These are phyloP conservation scores for Myotis pilosus DNA, from an alignment of 2,797 vertebrate species.

Conservation along the genomic window DNA sequence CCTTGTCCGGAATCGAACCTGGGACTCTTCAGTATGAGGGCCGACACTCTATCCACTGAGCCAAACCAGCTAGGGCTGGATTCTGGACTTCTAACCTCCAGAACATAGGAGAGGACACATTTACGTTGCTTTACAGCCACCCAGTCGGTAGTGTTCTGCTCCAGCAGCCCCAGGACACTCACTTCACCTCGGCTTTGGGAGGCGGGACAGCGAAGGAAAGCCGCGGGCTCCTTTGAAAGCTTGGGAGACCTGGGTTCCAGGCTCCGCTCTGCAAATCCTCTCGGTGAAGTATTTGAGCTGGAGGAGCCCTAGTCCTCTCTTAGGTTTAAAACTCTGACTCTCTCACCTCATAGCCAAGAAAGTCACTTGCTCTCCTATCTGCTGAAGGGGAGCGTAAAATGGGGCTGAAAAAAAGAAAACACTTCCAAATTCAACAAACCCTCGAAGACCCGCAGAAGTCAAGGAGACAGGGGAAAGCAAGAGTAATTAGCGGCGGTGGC, in stretches of 20 bases:
- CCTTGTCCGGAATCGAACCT: no score
- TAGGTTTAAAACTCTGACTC: not conserved
- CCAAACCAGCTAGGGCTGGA: no score
- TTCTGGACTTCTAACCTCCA: not conserved
- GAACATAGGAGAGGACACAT: not conserved
- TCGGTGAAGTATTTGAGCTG: not conserved
- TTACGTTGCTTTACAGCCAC: not conserved
- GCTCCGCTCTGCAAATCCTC: not conserved
- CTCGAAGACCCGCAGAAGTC: not conserved
- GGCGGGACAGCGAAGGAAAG: not conserved
- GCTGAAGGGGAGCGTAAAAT: not conserved
- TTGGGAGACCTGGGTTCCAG: not conserved
- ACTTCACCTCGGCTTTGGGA: not conserved
- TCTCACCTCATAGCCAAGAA: not conserved
- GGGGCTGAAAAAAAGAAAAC: not conserved
- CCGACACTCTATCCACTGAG: no score
- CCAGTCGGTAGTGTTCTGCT: not conserved
- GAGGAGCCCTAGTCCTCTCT: not conserved
- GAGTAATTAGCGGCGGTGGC: not conserved
- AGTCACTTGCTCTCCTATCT: not conserved
- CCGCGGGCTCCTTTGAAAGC: not conserved
- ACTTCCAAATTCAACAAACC: not conserved
- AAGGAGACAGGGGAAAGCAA: not conserved
- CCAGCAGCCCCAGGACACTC: fast-evolving
- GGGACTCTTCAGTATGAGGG: no score